Conservation (phyloP, 2,888 invertebrate species). For the Calliphora vomitoria region DNA sequence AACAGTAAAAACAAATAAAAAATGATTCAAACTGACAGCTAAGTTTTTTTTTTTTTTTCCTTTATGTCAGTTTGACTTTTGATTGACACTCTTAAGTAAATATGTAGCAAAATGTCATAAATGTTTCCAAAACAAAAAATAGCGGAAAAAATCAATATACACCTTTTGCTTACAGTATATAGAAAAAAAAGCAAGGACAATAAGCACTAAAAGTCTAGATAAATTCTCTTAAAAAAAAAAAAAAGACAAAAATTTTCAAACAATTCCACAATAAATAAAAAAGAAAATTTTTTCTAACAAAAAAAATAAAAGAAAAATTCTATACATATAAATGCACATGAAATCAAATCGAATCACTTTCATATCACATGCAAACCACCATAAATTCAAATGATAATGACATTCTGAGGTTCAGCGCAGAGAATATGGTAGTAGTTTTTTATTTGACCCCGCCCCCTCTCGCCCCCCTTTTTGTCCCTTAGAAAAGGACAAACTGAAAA, state of each 20-base stretch:
- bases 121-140: constrained; percentile 18
- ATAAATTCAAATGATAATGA: constrained; percentile 69
- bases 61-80: constrained; percentile 57
- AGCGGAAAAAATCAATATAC: constrained; percentile 33
- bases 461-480: constrained; percentile 19
- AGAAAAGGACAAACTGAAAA: constrained; percentile 58
- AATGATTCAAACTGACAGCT: constrained; percentile 58
- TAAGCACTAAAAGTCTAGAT: constrained; percentile 14
- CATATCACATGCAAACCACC: constrained; percentile 39
- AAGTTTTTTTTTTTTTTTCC: constrained; percentile 42
- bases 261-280: not conserved
- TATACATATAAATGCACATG: not conserved
- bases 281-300: constrained; percentile 30
- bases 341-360: constrained; percentile 43
- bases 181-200: constrained; percentile 19
- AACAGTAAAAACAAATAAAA: constrained; percentile 2
- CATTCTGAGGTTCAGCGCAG: constrained; percentile 83
- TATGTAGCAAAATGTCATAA: constrained; percentile 40
- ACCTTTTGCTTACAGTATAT: constrained; percentile 8
- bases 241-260: too few species aligned
- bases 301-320: constrained; percentile 16
- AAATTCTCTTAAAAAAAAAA: constrained; percentile 16
- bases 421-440: constrained; percentile 85
- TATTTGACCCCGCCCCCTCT: constrained; percentile 78
- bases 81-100: constrained; percentile 69